Percentiles rank a stretch among this genome's conserved stretches.
phyloP scores from a whole-genome alignment of 2,113 vertebrate genomes.

The Rhinopomastus cyanomelas region DNA sequence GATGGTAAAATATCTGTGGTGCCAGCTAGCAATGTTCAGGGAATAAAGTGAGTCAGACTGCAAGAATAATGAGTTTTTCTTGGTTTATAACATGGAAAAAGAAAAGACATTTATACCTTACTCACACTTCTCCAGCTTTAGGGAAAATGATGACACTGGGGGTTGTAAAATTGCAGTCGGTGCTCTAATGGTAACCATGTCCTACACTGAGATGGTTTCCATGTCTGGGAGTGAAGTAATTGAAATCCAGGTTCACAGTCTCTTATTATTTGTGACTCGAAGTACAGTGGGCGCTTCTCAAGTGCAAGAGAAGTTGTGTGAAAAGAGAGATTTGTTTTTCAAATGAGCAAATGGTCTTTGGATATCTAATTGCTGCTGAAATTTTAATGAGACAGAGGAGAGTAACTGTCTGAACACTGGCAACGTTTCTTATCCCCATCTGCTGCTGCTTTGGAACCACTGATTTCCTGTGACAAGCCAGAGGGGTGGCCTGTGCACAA shows the following conservation, averaged over 20 bases:
- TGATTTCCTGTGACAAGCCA: rapidly evolving
- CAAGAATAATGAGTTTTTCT: conserved; percentile 33
- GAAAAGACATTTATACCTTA: not conserved
- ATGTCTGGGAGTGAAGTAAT: not conserved
- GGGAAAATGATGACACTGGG: not conserved
- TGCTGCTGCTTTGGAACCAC: not conserved
- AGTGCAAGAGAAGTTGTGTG: not conserved
- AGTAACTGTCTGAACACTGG: not conserved
- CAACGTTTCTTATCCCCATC: not conserved
- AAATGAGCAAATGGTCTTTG: not conserved
- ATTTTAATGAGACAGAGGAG: conserved; percentile 8
- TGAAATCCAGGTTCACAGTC: not conserved
- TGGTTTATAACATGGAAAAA: not conserved
- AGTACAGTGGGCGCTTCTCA: rapidly evolving
- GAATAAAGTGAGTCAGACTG: not conserved
- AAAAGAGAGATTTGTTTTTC: not conserved
- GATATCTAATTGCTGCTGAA: conserved; percentile 9
- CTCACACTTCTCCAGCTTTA: not conserved
- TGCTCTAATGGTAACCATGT: rapidly evolving
- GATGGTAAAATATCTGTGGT: not conserved
- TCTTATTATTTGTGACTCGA: not conserved
- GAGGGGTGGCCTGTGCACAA: not conserved
- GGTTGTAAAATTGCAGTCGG: not conserved
- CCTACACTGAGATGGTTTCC: not conserved
- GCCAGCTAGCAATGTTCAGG: conserved; percentile 17